Percentiles rank a stretch among this genome's conserved stretches.
phyloP scores from a whole-genome alignment of 2,888 invertebrate genomes.

The Octonoba sinensis region DNA sequence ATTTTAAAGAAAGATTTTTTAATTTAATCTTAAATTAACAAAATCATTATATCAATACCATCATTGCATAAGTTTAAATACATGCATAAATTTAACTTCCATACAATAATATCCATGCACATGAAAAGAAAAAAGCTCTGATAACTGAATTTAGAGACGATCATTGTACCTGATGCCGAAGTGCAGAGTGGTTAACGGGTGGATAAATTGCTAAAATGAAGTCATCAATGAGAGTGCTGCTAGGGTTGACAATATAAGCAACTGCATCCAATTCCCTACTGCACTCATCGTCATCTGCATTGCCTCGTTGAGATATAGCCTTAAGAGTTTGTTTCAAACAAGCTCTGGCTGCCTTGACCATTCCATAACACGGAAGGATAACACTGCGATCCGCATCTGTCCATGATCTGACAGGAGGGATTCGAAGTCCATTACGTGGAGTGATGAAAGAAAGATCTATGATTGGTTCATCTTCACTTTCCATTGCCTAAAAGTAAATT shows the following conservation, averaged over 20 bases:
- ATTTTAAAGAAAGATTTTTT: too few species aligned
- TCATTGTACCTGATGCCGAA: slow-evolving; percentile 46
- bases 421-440: slow-evolving; percentile 17
- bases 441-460: slow-evolving; percentile 22
- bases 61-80: too few species aligned
- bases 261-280: slow-evolving; percentile 44
- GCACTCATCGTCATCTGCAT: slow-evolving; percentile 30
- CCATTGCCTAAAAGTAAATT: slow-evolving; percentile 29
- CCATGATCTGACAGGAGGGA: slow-evolving; percentile 21
- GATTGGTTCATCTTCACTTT: slow-evolving; percentile 22
- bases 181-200: slow-evolving; percentile 41
- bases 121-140: too few species aligned
- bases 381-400: slow-evolving; percentile 45
- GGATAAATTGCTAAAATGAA: slow-evolving; percentile 56
- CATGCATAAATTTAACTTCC: too few species aligned
- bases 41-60: too few species aligned
- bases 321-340: slow-evolving; percentile 48
- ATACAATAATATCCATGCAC: too few species aligned
- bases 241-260: slow-evolving; percentile 31
- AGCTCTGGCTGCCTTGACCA: slow-evolving; percentile 46
- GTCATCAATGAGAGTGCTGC: slow-evolving; percentile 49
- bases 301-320: slow-evolving; percentile 33
- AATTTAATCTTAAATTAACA: too few species aligned
- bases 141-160: too few species aligned
- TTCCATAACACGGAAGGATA: slow-evolving; percentile 39